Evolutionary conservation across 92 coral and sea anemone genomes (phyloP).

Genomic region (Blastomussa wellsi): DNA sequence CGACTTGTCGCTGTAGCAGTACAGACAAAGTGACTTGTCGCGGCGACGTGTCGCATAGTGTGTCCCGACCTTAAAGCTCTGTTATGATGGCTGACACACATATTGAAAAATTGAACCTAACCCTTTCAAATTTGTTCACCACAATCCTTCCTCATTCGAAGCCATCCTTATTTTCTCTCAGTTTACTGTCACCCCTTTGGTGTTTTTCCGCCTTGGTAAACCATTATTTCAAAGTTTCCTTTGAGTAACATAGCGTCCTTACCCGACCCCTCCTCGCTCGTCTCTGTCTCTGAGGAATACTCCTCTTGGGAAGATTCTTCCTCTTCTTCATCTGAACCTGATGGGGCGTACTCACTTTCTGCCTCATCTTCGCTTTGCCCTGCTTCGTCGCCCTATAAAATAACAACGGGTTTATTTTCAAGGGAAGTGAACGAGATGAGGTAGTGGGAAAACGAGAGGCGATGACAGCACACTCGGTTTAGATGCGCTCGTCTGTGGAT

Average conservation of each 20-base stretch:
- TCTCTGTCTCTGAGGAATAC: slow-evolving; percentile 93
- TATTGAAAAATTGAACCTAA: too few relatives aligned
- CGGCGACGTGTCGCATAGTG: too few relatives aligned
- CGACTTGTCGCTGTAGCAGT: too few relatives aligned
- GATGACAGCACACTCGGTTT: too few relatives aligned
- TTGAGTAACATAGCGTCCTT: slow-evolving; percentile 1
- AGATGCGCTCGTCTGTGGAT: neutral
- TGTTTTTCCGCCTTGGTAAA: too few relatives aligned
- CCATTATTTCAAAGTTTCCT: neutral
- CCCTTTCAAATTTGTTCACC: too few relatives aligned
- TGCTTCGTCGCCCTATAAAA: slow-evolving; percentile 65
- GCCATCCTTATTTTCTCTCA: too few relatives aligned
- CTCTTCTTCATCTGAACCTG: slow-evolving; percentile 78
- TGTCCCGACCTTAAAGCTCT: too few relatives aligned
- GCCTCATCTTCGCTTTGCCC: slow-evolving; percentile 70
- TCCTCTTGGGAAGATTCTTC: slow-evolving; percentile 77
- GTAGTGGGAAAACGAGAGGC: neutral
- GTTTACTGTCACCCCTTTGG: too few relatives aligned
- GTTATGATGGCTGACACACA: too few relatives aligned
- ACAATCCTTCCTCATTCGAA: too few relatives aligned
- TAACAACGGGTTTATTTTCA: neutral
- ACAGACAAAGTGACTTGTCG: too few relatives aligned
- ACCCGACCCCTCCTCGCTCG: slow-evolving; percentile 91
- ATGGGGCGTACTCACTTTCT: slow-evolving; percentile 92
- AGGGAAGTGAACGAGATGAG: neutral